A percentile compares a stretch with the other conserved stretches of the same genome.
Conservation (phyloP, 2,113 vertebrate genomes). For the Archilochus colubris region DNA sequence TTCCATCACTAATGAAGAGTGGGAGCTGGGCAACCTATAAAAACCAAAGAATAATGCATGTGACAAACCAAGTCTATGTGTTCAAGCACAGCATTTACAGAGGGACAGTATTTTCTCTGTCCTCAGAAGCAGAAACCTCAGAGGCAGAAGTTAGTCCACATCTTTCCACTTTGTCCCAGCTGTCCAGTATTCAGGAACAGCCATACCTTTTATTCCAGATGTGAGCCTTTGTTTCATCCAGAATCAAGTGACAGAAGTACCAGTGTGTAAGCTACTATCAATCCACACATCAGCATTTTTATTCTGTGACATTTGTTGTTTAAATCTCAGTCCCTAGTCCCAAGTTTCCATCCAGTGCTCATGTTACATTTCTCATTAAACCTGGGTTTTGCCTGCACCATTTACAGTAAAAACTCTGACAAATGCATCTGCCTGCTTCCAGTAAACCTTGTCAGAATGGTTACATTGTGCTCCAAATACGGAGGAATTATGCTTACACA, state of each 20-base stretch:
- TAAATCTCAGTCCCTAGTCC: background rate
- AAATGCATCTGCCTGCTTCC: background rate
- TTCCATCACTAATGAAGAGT: slow-evolving; percentile 92
- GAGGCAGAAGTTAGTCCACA: background rate
- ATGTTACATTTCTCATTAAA: background rate
- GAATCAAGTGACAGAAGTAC: background rate
- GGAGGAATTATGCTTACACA: background rate
- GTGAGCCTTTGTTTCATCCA: background rate
- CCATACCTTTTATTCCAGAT: background rate
- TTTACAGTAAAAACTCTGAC: background rate
- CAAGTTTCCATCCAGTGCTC: background rate
- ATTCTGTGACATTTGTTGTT: background rate
- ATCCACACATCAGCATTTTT: background rate
- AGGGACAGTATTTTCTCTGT: background rate
- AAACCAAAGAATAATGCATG: background rate
- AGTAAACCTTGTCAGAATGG: background rate
- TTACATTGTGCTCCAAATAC: background rate
- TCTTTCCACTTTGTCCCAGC: background rate
- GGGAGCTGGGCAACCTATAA: slow-evolving; percentile 93
- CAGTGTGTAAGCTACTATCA: background rate
- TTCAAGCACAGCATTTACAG: background rate
- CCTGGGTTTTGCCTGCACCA: background rate
- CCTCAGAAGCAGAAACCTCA: background rate
- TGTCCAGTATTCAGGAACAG: background rate
- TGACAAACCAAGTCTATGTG: background rate